Evolutionary conservation across 2,888 invertebrate genomes (phyloP).

Genomic region (Cynaeus angustus): DNA sequence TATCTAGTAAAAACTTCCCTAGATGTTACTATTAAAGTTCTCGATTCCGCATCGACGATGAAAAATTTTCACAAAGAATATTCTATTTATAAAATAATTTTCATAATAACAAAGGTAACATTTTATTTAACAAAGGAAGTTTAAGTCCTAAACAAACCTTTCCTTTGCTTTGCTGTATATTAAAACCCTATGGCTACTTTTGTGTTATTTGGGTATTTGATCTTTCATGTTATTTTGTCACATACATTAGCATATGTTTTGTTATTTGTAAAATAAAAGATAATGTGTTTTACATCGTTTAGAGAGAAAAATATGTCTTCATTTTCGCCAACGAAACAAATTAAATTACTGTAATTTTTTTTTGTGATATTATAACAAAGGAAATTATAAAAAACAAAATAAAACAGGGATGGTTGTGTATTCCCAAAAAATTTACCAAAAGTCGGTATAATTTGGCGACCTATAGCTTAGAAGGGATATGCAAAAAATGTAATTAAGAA

Average conservation of each 20-base stretch:
- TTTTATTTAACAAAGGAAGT: conserved; percentile 9
- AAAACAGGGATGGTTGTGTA: too few species aligned
- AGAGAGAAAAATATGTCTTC: too few species aligned
- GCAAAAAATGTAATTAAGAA: too few species aligned
- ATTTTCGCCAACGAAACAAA: too few species aligned
- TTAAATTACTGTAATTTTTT: too few species aligned
- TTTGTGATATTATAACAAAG: too few species aligned
- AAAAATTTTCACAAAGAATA: neutral
- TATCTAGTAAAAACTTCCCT: conserved; percentile 7
- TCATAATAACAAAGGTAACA: conserved; percentile 9
- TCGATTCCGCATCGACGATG: conserved; percentile 5
- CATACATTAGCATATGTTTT: conserved; percentile 5
- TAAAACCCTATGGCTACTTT: conserved; percentile 7
- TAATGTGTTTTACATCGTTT: neutral
- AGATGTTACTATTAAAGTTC: conserved; percentile 19
- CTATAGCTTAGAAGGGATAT: too few species aligned
- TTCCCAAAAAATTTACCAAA: too few species aligned
- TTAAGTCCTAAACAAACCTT: conserved; percentile 19
- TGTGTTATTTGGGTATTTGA: conserved; percentile 2
- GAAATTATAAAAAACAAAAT: too few species aligned
- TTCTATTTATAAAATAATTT: neutral
- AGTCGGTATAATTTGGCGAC: too few species aligned
- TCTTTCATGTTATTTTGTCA: conserved; percentile 7
- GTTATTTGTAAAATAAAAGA: neutral
- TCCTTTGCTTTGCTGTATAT: neutral